A percentile compares a stretch with the other conserved stretches of the same genome.
Conservation (phyloP, 2,888 invertebrate genomes). For the Pseudeuparius sepicola region DNA sequence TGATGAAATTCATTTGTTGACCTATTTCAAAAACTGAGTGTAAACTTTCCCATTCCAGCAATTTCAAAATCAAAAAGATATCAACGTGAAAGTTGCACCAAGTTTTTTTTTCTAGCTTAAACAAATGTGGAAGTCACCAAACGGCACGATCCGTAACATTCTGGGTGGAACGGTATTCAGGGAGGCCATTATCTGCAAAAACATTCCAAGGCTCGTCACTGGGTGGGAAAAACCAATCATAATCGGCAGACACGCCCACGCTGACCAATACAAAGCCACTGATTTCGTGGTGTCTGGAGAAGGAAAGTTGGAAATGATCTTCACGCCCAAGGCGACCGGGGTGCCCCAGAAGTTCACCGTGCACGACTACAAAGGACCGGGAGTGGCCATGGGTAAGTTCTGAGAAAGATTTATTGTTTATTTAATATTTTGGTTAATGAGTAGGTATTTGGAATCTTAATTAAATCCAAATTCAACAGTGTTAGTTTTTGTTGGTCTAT, state of each 20-base stretch:
- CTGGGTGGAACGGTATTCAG: constrained; percentile 73
- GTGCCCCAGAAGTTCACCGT: constrained; percentile 63
- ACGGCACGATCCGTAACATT: constrained; percentile 82
- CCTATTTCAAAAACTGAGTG: no score
- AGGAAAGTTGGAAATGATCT: constrained; percentile 79
- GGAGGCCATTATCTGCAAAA: constrained; percentile 81
- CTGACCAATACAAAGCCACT: constrained; percentile 95
- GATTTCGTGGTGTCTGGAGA: constrained; percentile 91
- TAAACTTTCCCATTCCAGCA: no score
- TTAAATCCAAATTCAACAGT: no score
- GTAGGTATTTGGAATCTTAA: no score
- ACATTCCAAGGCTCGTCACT: constrained; percentile 90
- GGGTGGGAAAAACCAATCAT: constrained; percentile 96
- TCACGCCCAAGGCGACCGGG: constrained; percentile 57
- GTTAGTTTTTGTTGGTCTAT: no score
- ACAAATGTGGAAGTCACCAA: constrained; percentile 87
- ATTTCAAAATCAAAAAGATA: no score
- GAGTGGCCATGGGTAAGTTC: constrained; percentile 66
- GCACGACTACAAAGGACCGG: constrained; percentile 76
- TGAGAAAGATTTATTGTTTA: neutral
- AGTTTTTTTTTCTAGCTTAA: constrained; percentile 79
- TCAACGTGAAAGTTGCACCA: no score
- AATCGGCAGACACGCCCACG: constrained; percentile 97
- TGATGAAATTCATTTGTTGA: no score
- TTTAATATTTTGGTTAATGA: neutral